Evolutionary conservation across 2,888 invertebrate genomes (phyloP), one percentile per base, ranked within the genome.

Genomic region (Tanypteryx hageni): DNA sequence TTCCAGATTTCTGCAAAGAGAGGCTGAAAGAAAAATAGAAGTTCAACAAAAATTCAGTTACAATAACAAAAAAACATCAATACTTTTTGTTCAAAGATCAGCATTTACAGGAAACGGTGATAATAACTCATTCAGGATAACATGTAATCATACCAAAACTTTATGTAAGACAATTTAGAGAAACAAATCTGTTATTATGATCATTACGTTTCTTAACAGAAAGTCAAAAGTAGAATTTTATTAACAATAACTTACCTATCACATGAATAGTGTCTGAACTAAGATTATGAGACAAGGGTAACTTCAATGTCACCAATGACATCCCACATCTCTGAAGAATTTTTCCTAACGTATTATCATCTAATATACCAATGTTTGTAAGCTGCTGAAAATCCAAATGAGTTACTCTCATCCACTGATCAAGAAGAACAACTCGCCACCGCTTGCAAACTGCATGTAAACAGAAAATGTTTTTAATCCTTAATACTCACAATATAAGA

Each of bases 281-380:
- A 10, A 89, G 44, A n/a, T 11, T 18, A 44, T 89, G 89, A 0
- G 44, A 3, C 5, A 18, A 0, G 22, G 89, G 89, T n/a, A 89
- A 56, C 2, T 44, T 18, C 44, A 89, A 44, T 31, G 18, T 64
- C 0, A 61, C 4, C n/a, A 89, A 64, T 11, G 89, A 89, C 18
- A 16, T 68, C 22, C 64, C 64, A 89, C 89, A 89, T 64, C 89
- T 89, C 89, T 89, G 89, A 4, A 89, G 89, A 27, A 89, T 44
- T n/a, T 64, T 31, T 44, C 89, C 89, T 7, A 89, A 27, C 9
- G 18, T 56, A n/a, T 44, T 56, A 59, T 89, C 89, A 89, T 68
- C 44, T 18, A 89, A 10, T 5, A 4, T 18, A 9, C 11, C 11
- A 10, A 89, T 10, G 11, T 11, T 58, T 14, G 31, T 31, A 0